Conservation (phyloP, 2,888 invertebrate genomes). For the Pseudolycoriella hygida region DNA sequence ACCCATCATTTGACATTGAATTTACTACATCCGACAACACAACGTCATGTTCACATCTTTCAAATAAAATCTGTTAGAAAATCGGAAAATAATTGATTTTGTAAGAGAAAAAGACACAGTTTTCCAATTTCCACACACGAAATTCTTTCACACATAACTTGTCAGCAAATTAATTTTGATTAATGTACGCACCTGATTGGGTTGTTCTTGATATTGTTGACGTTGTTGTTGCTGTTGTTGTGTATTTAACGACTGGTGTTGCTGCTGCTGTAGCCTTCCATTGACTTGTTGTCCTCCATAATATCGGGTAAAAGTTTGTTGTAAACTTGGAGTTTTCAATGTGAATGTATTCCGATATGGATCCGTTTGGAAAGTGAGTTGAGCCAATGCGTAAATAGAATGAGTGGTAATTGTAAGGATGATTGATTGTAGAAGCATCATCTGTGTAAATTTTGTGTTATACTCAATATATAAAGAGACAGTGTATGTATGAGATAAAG, state of each 20-base stretch:
- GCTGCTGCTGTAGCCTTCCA: too few relatives aligned
- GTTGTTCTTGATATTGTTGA: conserved; percentile 14
- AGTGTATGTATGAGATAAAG: too few relatives aligned
- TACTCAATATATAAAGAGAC: too few relatives aligned
- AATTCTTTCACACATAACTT: too few relatives aligned
- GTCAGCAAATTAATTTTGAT: conserved; percentile 24
- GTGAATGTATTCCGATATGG: conserved; percentile 25
- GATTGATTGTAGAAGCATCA: conserved; percentile 1
- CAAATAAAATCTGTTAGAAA: too few relatives aligned
- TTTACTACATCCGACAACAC: too few relatives aligned
- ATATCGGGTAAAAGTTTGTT: conserved; percentile 25
- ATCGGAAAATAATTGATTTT: too few relatives aligned
- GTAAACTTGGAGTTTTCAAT: conserved; percentile 23
- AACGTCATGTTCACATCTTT: too few relatives aligned
- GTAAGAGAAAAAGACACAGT: too few relatives aligned
- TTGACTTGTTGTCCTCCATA: conserved; percentile 15
- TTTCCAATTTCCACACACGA: too few relatives aligned
- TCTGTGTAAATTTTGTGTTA: neutral
- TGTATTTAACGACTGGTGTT: too few relatives aligned
- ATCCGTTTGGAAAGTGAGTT: conserved; percentile 25
- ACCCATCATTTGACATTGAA: too few relatives aligned
- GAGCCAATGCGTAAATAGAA: conserved; percentile 9
- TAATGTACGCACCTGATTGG: conserved; percentile 5
- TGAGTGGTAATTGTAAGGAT: neutral
- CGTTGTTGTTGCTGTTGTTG: conserved; percentile 15